Evolutionary conservation across 1,140 invertebrate genomes (phyloP).

Genomic region (Drosophila sechellia): DNA sequence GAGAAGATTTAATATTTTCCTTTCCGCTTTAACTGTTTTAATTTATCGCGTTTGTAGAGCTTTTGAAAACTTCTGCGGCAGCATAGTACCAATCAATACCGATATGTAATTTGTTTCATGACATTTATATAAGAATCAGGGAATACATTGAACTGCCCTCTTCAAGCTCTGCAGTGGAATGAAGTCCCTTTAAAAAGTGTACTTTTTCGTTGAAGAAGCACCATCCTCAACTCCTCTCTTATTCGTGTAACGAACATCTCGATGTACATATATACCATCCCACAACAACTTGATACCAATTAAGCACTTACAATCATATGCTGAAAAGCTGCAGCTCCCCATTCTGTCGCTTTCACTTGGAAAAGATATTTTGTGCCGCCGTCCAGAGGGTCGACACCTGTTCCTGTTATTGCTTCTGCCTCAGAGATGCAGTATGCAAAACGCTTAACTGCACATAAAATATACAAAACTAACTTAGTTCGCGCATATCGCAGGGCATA

Average conservation of each 20-base stretch:
- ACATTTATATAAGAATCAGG: neutral
- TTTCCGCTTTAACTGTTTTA: conserved; percentile 23
- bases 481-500: conserved; percentile 66
- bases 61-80: conserved; percentile 14
- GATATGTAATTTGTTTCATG: neutral
- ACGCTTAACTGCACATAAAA: conserved; percentile 77
- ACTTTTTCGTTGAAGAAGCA: neutral
- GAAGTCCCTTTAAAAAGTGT: too few species aligned
- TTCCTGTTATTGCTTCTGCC: conserved; percentile 1
- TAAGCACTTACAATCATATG: conserved; percentile 48
- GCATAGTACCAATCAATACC: neutral
- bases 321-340: conserved; percentile 16
- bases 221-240: neutral
- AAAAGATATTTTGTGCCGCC: conserved; percentile 17
- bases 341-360: neutral
- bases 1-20: conserved; percentile 64
- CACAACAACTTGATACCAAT: conserved; percentile 45
- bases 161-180: too few species aligned
- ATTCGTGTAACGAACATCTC: conserved; percentile 2
- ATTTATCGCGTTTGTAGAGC: conserved; percentile 33
- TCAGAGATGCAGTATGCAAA: conserved; percentile 40
- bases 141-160: too few species aligned
- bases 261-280: neutral
- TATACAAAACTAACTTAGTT: conserved; percentile 76
- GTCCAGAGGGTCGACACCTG: conserved; percentile 35